phyloP scores from a whole-genome alignment of 2,113 vertebrate genomes.

The Sturnus vulgaris region DNA sequence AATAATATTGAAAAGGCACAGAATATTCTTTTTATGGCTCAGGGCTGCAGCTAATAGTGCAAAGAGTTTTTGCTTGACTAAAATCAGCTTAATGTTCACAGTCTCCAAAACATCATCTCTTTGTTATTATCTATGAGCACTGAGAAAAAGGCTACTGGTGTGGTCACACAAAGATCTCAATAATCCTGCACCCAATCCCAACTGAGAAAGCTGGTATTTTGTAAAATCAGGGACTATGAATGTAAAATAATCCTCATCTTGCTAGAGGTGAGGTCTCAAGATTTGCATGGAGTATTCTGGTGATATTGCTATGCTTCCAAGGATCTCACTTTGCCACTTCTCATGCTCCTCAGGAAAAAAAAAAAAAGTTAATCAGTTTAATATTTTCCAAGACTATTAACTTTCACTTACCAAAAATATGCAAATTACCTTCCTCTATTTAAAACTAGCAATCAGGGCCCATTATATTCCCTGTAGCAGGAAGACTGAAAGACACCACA shows the following conservation, averaged over 20 bases:
- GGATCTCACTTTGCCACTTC: not conserved
- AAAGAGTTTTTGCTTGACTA: not conserved
- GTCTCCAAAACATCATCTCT: not conserved
- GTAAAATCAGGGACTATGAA: not conserved
- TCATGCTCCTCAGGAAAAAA: not conserved
- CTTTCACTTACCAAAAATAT: not conserved
- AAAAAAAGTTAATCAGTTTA: not conserved
- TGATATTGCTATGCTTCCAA: not conserved
- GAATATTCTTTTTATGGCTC: not conserved
- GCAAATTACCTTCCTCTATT: not conserved
- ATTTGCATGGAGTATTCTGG: not conserved
- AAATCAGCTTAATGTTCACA: not conserved
- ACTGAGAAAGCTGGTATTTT: not conserved
- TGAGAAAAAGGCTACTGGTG: not conserved
- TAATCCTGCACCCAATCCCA: not conserved
- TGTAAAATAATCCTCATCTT: not conserved
- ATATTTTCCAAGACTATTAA: not conserved
- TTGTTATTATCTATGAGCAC: not conserved
- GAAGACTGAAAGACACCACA: not conserved
- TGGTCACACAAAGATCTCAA: not conserved
- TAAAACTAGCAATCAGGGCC: not conserved
- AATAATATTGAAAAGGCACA: not conserved
- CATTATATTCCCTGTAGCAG: not conserved
- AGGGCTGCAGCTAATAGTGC: not conserved
- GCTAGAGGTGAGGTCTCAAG: not conserved